These are phyloP conservation scores for Sigmodon hispidus DNA, from an alignment of 2,113 vertebrate species.

Conservation along the genomic window DNA sequence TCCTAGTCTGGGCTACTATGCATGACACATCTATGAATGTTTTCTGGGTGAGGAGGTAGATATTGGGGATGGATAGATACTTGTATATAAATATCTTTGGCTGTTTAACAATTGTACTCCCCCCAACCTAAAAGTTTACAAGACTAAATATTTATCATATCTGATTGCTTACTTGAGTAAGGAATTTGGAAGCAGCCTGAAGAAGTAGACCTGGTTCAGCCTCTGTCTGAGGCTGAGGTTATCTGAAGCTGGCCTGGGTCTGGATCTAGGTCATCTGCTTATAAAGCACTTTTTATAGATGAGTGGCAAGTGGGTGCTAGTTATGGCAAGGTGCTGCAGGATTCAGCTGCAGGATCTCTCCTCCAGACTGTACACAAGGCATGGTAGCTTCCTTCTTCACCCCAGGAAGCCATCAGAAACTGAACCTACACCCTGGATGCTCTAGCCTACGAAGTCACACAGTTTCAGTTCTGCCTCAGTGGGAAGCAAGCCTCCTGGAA, in stretches of 20 bases:
- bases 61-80: not conserved
- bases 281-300: not conserved
- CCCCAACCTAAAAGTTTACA: not conserved
- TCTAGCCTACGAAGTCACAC: not conserved
- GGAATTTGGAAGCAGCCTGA: not conserved
- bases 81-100: not conserved
- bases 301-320: not conserved
- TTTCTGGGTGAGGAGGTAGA: not conserved
- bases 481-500: not conserved
- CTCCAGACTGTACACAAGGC: not conserved
- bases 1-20: not conserved
- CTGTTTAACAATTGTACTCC: not conserved
- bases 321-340: not conserved
- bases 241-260: not conserved
- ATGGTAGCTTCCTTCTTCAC: not conserved
- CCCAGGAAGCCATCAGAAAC: not conserved
- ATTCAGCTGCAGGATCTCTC: not conserved
- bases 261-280: not conserved
- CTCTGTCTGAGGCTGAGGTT: not conserved
- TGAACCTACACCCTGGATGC: not conserved
- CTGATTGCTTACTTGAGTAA: not conserved
- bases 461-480: not conserved
- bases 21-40: not conserved
- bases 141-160: not conserved
- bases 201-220: not conserved